Percentiles rank a stretch among this genome's conserved stretches.
Conservation (phyloP, 2,888 invertebrate species). For the Arrhopalites spinosus region DNA sequence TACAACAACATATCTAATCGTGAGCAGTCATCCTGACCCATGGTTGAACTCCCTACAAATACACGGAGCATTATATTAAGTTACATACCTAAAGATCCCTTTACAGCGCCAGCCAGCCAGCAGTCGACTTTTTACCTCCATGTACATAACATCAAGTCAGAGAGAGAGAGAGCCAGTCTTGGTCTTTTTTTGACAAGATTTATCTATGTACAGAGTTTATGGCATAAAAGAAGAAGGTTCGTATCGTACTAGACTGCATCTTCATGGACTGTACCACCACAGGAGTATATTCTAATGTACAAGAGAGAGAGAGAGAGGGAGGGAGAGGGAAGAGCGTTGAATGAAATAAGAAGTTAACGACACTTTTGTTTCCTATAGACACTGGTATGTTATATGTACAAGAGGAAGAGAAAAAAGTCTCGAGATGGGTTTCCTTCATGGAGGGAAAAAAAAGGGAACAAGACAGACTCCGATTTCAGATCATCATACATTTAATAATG, state of each 20-base stretch:
- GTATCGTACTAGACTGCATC: too few species aligned
- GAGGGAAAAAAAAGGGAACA: background rate
- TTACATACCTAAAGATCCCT: background rate
- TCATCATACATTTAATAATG: background rate
- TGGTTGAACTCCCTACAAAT: too few species aligned
- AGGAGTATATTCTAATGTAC: too few species aligned
- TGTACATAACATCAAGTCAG: too few species aligned
- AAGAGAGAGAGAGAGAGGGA: too few species aligned
- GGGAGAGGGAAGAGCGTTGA: background rate
- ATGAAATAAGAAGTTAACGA: conserved; percentile 17
- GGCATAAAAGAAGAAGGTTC: background rate
- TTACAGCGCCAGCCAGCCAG: background rate
- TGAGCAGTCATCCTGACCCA: too few species aligned
- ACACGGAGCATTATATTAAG: too few species aligned
- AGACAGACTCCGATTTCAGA: conserved; percentile 3
- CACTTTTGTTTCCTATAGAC: background rate
- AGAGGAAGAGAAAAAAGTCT: background rate
- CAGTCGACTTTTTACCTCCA: too few species aligned
- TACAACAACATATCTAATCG: too few species aligned
- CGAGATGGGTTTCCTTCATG: background rate
- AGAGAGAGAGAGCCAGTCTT: background rate
- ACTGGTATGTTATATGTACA: background rate
- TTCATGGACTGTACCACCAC: too few species aligned
- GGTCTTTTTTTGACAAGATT: background rate
- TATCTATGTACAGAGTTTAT: conserved; percentile 10